A percentile compares a stretch with the other conserved stretches of the same genome.
These are phyloP conservation scores for Scytalopus superciliaris DNA, from an alignment of 2,113 vertebrate genomes.

Conservation along the genomic window DNA sequence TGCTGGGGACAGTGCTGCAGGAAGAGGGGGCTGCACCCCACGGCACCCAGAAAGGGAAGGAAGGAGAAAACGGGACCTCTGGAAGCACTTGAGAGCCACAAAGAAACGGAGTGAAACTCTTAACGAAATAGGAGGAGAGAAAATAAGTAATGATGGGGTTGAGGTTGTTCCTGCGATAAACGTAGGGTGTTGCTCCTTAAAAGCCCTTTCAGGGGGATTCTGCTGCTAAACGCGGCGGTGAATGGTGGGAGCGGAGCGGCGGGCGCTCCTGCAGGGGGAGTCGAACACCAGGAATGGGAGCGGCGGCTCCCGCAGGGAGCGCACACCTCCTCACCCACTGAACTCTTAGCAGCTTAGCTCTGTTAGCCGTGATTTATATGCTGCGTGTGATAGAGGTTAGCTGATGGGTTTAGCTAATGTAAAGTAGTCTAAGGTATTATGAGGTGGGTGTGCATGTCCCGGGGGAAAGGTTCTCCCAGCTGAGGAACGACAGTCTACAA, in stretches of 20 bases:
- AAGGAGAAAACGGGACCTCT: not conserved
- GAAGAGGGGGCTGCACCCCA: not conserved
- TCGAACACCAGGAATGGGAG: conserved; percentile 61
- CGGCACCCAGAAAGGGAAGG: not conserved
- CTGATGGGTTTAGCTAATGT: not conserved
- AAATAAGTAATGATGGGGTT: no score
- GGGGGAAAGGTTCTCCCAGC: not conserved
- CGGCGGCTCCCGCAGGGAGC: not conserved
- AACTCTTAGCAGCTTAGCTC: not conserved
- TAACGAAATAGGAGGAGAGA: not conserved
- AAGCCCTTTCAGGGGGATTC: not conserved
- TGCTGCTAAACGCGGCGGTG: fast-evolving
- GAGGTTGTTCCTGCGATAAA: not conserved
- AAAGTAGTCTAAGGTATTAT: not conserved
- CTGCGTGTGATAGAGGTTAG: not conserved
- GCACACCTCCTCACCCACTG: not conserved
- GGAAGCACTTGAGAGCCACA: not conserved
- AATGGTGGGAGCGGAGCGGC: fast-evolving
- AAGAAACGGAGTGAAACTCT: not conserved
- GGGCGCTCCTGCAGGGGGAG: conserved; percentile 71
- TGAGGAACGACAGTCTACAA: not conserved
- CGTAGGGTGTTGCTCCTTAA: fast-evolving
- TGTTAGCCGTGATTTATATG: fast-evolving
- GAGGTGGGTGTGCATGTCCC: not conserved
- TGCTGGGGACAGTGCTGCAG: no score